A percentile compares a stretch with the other conserved stretches of the same genome.
Conservation (phyloP, 2,797 vertebrate species). For the Epinephelus awoara region DNA sequence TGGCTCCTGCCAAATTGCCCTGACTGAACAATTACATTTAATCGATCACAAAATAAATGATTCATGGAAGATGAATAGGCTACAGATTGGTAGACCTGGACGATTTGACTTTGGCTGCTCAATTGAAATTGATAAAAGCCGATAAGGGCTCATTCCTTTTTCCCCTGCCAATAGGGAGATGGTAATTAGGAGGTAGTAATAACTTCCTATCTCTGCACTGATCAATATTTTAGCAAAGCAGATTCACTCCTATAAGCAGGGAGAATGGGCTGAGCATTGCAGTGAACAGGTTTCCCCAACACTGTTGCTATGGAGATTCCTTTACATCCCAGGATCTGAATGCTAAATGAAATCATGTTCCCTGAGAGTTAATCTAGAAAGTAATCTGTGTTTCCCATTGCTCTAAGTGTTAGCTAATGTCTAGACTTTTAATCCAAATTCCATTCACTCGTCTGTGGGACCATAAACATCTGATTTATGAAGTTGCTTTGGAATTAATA, state of each 20-base stretch:
- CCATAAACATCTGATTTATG: conserved; percentile 85
- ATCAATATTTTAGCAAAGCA: conserved; percentile 95
- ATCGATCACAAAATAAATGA: conserved; percentile 99
- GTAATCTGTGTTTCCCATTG: conserved; percentile 73
- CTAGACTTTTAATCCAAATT: conserved; percentile 74
- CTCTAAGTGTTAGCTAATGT: conserved; percentile 78
- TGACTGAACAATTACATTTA: conserved; percentile 97
- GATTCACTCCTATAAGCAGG: conserved; percentile 87
- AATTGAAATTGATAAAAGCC: conserved; percentile 96
- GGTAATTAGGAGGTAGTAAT: conserved; percentile 95
- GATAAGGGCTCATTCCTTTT: conserved; percentile 92
- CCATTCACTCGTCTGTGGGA: conserved; percentile 58
- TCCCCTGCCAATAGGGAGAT: conserved; percentile 90
- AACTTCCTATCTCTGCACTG: conserved; percentile 91
- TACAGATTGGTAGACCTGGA: conserved; percentile 93
- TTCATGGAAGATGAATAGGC: conserved; percentile 98
- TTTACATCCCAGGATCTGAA: conserved; percentile 82
- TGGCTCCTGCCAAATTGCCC: conserved; percentile 95
- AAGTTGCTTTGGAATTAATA: conserved; percentile 84
- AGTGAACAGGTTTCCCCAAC: conserved; percentile 80
- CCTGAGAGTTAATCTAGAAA: conserved; percentile 76
- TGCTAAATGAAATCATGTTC: conserved; percentile 64
- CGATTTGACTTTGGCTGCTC: conserved; percentile 91
- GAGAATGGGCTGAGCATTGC: conserved; percentile 76
- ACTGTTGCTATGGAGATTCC: conserved; percentile 89